These are phyloP conservation scores for Drosophila virilis DNA, from an alignment of 1,140 invertebrate species.

Conservation along the genomic window DNA sequence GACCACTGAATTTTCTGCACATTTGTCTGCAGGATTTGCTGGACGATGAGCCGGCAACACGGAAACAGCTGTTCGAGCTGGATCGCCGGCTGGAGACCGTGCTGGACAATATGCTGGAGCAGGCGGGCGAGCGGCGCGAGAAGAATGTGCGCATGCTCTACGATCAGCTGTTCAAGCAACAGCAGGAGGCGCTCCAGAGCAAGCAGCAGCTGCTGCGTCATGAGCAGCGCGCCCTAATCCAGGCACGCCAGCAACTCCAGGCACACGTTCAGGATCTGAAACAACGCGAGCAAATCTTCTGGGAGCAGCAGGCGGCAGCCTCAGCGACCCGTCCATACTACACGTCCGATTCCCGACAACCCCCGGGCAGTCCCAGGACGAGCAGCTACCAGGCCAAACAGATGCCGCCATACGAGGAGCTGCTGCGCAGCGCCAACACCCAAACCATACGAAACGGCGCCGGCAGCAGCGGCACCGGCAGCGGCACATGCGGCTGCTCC, in stretches of 20 bases:
- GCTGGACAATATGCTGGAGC: slow-evolving; percentile 28
- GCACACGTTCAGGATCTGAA: slow-evolving; percentile 22
- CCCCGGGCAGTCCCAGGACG: background rate
- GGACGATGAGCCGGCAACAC: slow-evolving; percentile 17
- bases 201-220: slow-evolving; percentile 19
- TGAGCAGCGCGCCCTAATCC: background rate
- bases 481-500: slow-evolving; percentile 9
- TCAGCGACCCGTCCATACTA: background rate
- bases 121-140: slow-evolving; percentile 38
- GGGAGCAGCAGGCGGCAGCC: slow-evolving; percentile 7
- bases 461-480: background rate
- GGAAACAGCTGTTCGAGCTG: slow-evolving; percentile 17
- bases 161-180: slow-evolving; percentile 42
- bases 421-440: background rate
- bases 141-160: slow-evolving; percentile 54
- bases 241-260: slow-evolving; percentile 8
- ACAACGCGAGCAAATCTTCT: slow-evolving; percentile 16
- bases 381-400: background rate
- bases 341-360: background rate
- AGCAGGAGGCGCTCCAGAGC: slow-evolving; percentile 13
- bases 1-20: slow-evolving; percentile 42
- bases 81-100: slow-evolving; percentile 49
- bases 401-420: background rate
- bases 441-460: background rate
- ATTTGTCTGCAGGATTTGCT: slow-evolving; percentile 37